Evolutionary conservation across 2,797 vertebrate genomes (phyloP).

Genomic region (Crenichthys baileyi): DNA sequence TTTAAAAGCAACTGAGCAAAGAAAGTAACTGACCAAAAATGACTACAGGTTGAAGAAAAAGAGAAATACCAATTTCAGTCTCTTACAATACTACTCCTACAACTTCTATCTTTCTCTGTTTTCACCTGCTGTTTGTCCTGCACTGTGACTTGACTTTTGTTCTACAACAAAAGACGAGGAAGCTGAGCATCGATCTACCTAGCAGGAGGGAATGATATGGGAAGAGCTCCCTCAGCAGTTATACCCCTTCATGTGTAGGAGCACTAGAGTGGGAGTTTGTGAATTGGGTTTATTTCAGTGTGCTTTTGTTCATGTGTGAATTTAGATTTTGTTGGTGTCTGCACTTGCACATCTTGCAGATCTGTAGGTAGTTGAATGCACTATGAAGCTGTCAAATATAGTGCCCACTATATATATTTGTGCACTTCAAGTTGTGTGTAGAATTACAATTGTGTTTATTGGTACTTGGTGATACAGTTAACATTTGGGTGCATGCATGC

Average conservation of each 20-base stretch:
- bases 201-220: slow-evolving; percentile 7
- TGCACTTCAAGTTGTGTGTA: background rate
- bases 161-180: slow-evolving; percentile 20
- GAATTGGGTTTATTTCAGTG: background rate
- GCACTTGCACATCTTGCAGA: background rate
- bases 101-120: background rate
- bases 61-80: background rate
- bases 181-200: slow-evolving; percentile 31
- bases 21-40: background rate
- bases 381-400: background rate
- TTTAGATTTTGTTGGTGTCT: background rate
- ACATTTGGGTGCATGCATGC: background rate
- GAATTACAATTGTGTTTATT: background rate
- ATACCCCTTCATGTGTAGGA: slow-evolving; percentile 7
- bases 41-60: background rate
- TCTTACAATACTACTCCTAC: background rate
- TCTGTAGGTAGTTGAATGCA: background rate
- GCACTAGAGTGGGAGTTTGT: slow-evolving; percentile 5
- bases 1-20: background rate
- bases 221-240: slow-evolving; percentile 17
- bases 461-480: background rate
- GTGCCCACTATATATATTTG: background rate
- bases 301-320: background rate
- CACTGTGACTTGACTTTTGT: slow-evolving; percentile 22
- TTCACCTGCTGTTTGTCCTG: slow-evolving; percentile 16